Base-by-base conservation (phyloP, 2,797 vertebrate genomes). In the Alosa sapidissima region DNA sequence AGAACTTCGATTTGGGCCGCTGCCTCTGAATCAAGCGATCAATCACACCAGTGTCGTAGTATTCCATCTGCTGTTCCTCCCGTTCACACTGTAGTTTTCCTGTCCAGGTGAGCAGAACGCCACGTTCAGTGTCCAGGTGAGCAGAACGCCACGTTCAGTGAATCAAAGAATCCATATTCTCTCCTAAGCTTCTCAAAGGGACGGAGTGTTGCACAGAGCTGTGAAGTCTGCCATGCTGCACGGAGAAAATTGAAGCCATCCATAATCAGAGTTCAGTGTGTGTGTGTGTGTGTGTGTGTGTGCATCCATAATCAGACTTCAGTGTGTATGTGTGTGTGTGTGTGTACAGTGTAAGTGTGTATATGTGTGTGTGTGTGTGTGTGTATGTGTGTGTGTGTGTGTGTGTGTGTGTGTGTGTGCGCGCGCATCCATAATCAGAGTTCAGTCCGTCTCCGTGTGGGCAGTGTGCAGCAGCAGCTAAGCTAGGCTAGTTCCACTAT, bases 231-330 rank as follows among this genome's bases (percentile, higher is more conserved):
- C 72, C 72, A 47, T 13, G 16, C 14, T 45, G 36, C 72, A 78
- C 72, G 8, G 36, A 47, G 72, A 36, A 84, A 82, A 85, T 82
- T 82, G 87, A 81, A 88, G 72, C 84, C 86, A 86, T 88, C 68
- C 82, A 83, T 82, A 88, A 41, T 41, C 41, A 41, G 28, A 28
- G 28, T 28, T 28, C 28, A 28, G 28, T 28, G 28, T 28, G 28
- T 28, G 28, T 28, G 28, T 28, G 28, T 28, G 1, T 28, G 28
- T 28, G 28, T 28, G 28, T 28, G 28, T 28, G 28, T 28, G 28
- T 28, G 28, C 28, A 1, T 28, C 28, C 28, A 28, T 28, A 28
- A 28, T 28, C 28, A 28, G 28, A 28, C 0, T 28, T 28, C 28
- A 28, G 28, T 28, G 28, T 28, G 1, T 28, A 1, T 28, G 28